Evolutionary conservation across 2,113 vertebrate genomes (phyloP), one percentile per base, ranked within the genome.

Genomic region (Laticauda colubrina): DNA sequence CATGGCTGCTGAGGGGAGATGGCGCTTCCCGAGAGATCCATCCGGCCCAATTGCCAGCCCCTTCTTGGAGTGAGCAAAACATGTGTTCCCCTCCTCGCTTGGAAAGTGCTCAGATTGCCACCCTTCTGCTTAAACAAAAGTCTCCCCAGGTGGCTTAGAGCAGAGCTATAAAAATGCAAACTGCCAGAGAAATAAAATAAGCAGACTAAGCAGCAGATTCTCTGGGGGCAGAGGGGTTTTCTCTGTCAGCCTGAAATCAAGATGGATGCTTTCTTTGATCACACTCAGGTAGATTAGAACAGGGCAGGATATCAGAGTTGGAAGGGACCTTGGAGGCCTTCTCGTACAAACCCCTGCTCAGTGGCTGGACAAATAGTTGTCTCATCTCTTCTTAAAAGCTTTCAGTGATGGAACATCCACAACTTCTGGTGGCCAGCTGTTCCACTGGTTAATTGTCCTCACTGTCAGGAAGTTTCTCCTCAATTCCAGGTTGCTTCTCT

Each of bases 201-300:
- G 48, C 24, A 29, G 23, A 53, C 26, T 3, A 7, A 87, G 69
- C 69, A 39, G n/a, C 18, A 8, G n/a, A 20, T 14, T 75, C 69
- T 75, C 69, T 18, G 0, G n/a, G n/a, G n/a, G 0, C 14, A 7
- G n/a, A 0, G n/a, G 29, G 6, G 2, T 1, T 18, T 75, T 75
- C 15, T 39, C n/a, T 34, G n/a, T 20, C 4, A n/a, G 14, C 29
- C n/a, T 75, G 64, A 18, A 75, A 34, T 18, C n/a, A 6, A 5
- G 29, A 7, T 34, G 14, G 64, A 18, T 34, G 59, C 59, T 34
- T 18, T 18, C 14, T 34, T 34, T 7, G 64, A 15, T 2, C 14
- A 2, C n/a, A 34, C 14, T 34, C 64, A 34, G 64, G 34, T 34
- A 18, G 12, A 12, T 12, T 10, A 29, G 59, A 61, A 61, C 24